Conservation (phyloP, 1,140 invertebrate genomes). For the Bombus terrestris region DNA sequence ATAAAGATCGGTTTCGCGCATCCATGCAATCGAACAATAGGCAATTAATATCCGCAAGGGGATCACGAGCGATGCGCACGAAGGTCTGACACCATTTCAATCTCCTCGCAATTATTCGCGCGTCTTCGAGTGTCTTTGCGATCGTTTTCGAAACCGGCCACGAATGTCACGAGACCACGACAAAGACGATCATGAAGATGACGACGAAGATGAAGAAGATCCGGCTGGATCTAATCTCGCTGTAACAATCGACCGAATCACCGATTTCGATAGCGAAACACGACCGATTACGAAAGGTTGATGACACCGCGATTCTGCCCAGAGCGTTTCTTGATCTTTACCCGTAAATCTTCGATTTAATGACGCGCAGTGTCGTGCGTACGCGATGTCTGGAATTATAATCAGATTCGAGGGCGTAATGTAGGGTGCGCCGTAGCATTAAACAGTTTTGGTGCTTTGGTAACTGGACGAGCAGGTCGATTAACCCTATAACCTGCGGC, state of each 20-base stretch:
- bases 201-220: neutral
- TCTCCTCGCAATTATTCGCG: neutral
- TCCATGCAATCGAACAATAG: conserved; percentile 4
- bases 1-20: conserved; percentile 17
- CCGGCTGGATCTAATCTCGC: conserved; percentile 5
- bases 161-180: conserved; percentile 28
- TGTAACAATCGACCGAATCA: conserved; percentile 6
- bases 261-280: conserved; percentile 15
- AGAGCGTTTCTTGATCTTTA: conserved; percentile 47
- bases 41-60: conserved; percentile 30
- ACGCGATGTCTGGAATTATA: conserved; percentile 10
- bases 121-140: neutral
- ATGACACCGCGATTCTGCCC: conserved; percentile 47
- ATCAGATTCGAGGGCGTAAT: conserved; percentile 16
- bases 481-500: conserved; percentile 8
- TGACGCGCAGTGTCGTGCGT: neutral
- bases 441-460: conserved; percentile 11
- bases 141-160: neutral
- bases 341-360: conserved; percentile 44
- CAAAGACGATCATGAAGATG: neutral
- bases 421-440: neutral
- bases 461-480: neutral
- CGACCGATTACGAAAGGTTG: conserved; percentile 34
- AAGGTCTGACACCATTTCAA: neutral
- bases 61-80: conserved; percentile 12